These are phyloP conservation scores for Limnephilus lunatus DNA, from an alignment of 2,888 invertebrate genomes.

Conservation along the genomic window DNA sequence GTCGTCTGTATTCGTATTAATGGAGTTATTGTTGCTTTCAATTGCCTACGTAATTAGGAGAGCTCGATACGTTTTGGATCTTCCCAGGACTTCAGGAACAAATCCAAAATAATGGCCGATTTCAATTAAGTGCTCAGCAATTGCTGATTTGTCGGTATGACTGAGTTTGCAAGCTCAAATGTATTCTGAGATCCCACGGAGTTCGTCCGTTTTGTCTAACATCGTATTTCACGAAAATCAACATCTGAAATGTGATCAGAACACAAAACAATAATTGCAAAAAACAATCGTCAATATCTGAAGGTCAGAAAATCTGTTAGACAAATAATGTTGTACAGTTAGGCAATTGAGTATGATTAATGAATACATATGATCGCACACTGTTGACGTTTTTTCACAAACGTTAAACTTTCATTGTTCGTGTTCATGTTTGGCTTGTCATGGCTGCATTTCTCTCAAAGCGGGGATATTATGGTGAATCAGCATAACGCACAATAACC, in stretches of 20 bases:
- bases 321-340: background rate
- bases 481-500: background rate
- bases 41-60: no score
- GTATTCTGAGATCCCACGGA: no score
- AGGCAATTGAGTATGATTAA: constrained; percentile 2
- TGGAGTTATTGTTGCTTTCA: no score
- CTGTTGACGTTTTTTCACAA: background rate
- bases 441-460: background rate
- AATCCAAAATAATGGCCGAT: no score
- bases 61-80: no score
- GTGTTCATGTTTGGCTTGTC: background rate
- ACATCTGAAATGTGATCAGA: background rate
- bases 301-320: background rate
- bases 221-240: background rate
- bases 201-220: no score
- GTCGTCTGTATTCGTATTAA: no score
- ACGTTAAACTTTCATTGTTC: constrained; percentile 24
- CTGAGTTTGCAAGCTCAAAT: no score
- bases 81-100: no score
- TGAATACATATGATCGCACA: background rate
- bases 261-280: background rate
- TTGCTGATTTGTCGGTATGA: no score
- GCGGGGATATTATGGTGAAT: background rate
- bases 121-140: no score
- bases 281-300: background rate